Percentiles rank a stretch among this genome's conserved stretches.
Conservation (phyloP, 2,888 invertebrate genomes). For the Mellilla xanthometata region DNA sequence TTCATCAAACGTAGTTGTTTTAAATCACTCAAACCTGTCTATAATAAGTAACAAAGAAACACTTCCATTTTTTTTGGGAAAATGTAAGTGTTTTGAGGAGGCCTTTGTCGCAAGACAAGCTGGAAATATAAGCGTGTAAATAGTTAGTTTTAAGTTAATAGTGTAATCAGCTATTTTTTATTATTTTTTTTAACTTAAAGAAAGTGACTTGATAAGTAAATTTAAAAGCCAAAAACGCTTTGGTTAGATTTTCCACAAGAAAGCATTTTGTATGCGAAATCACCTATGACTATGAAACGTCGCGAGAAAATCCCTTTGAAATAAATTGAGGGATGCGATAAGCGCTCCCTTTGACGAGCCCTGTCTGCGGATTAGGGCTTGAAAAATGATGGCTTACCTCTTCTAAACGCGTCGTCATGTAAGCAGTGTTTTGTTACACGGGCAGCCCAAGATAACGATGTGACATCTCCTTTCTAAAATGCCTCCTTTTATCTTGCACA, state of each 20-base stretch:
- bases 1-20: too few species aligned
- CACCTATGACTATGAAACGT: conserved; percentile 52
- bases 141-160: too few species aligned
- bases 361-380: conserved; percentile 75
- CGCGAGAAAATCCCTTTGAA: conserved; percentile 68
- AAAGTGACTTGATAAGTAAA: too few species aligned
- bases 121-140: too few species aligned
- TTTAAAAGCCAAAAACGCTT: too few species aligned
- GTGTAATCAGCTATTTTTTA: too few species aligned
- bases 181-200: too few species aligned
- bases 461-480: conserved; percentile 21
- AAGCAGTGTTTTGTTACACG: conserved; percentile 51
- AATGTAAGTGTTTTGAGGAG: too few species aligned
- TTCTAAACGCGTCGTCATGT: conserved; percentile 41
- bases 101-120: too few species aligned
- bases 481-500: conserved; percentile 12
- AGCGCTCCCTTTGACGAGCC: conserved; percentile 79
- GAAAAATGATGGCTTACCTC: conserved; percentile 77
- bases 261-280: conserved; percentile 35
- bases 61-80: too few species aligned
- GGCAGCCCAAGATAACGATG: conserved; percentile 19
- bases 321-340: conserved; percentile 77
- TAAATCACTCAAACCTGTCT: too few species aligned
- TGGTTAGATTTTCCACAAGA: background rate
- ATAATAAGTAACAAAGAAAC: too few species aligned